Evolutionary conservation across 2,113 vertebrate species (phyloP).

Genomic region (Pagrus major): DNA sequence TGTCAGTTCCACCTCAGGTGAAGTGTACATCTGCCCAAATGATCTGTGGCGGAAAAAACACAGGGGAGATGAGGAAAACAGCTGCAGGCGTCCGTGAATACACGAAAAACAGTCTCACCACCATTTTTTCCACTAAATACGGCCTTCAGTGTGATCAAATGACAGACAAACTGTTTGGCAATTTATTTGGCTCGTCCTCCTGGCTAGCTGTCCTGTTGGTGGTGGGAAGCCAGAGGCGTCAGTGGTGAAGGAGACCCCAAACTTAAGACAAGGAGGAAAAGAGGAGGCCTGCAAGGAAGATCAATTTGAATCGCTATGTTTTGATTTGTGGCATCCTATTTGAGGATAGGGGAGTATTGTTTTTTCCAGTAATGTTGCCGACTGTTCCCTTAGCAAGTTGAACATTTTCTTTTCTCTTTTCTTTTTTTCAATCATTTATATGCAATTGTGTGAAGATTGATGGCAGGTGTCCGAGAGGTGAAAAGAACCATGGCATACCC

Average conservation of each 20-base stretch:
- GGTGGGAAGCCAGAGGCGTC: slow-evolving; percentile 51
- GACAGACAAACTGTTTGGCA: slow-evolving; percentile 55
- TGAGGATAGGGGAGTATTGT: slow-evolving; percentile 14
- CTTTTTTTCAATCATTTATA: slow-evolving; percentile 26
- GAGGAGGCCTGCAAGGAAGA: slow-evolving; percentile 18
- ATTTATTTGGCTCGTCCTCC: slow-evolving; percentile 43
- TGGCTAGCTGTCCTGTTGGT: slow-evolving; percentile 44
- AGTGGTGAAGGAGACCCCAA: slow-evolving; percentile 45
- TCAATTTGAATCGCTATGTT: slow-evolving; percentile 41
- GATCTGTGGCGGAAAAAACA: slow-evolving; percentile 56
- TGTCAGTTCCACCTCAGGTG: slow-evolving; percentile 62
- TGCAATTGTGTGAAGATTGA: background rate
- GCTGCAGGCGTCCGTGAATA: slow-evolving; percentile 59
- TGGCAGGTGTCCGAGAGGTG: slow-evolving; percentile 5
- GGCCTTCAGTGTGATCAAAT: slow-evolving; percentile 52
- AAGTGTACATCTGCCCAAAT: slow-evolving; percentile 68
- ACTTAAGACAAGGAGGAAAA: slow-evolving; percentile 14
- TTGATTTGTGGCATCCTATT: slow-evolving; percentile 50
- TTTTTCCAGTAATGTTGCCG: slow-evolving; percentile 35
- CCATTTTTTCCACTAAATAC: slow-evolving; percentile 63
- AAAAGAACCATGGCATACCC: slow-evolving; percentile 9
- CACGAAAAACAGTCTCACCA: slow-evolving; percentile 51
- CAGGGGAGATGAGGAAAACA: slow-evolving; percentile 68
- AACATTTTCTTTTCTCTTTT: slow-evolving; percentile 31
- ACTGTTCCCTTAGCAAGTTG: slow-evolving; percentile 10